Percentiles rank a stretch among this genome's conserved stretches.
These are phyloP conservation scores for Rhaphigaster nebulosa DNA, from an alignment of 2,888 invertebrate genomes.

Conservation along the genomic window DNA sequence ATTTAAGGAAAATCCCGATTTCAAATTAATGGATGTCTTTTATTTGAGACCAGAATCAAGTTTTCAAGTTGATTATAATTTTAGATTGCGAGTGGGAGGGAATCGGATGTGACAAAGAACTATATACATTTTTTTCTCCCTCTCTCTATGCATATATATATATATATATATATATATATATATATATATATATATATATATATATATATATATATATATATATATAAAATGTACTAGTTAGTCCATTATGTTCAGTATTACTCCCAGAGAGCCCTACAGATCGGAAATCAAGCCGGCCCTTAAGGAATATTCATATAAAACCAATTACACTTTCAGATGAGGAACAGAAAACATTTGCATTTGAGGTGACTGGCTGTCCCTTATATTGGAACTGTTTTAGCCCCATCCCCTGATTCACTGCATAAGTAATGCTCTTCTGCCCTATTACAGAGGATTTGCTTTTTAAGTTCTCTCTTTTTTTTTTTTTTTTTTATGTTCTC, in stretches of 20 bases:
- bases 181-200: too few relatives aligned
- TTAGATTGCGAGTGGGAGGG: too few relatives aligned
- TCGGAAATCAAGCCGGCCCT: slow-evolving; percentile 13
- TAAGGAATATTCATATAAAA: slow-evolving; percentile 41
- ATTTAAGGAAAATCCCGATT: too few relatives aligned
- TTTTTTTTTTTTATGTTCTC: background rate
- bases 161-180: too few relatives aligned
- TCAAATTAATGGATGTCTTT: too few relatives aligned
- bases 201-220: too few relatives aligned
- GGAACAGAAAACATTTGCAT: slow-evolving; percentile 49
- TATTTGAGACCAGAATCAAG: too few relatives aligned
- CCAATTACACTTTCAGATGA: slow-evolving; percentile 27
- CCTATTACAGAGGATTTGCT: slow-evolving; percentile 11
- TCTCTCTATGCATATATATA: too few relatives aligned
- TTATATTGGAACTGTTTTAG: slow-evolving; percentile 32
- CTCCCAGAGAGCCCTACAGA: background rate
- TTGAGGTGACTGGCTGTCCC: slow-evolving; percentile 27
- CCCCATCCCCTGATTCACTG: background rate
- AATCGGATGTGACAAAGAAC: too few relatives aligned
- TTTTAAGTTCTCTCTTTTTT: background rate
- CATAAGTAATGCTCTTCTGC: background rate
- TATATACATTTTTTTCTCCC: too few relatives aligned
- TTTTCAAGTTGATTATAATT: too few relatives aligned
- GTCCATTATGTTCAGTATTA: background rate
- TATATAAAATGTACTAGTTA: background rate